phyloP scores from a whole-genome alignment of 30 jellyfish, hydroid and myxozoan genomes.

The Morbakka virulenta region DNA sequence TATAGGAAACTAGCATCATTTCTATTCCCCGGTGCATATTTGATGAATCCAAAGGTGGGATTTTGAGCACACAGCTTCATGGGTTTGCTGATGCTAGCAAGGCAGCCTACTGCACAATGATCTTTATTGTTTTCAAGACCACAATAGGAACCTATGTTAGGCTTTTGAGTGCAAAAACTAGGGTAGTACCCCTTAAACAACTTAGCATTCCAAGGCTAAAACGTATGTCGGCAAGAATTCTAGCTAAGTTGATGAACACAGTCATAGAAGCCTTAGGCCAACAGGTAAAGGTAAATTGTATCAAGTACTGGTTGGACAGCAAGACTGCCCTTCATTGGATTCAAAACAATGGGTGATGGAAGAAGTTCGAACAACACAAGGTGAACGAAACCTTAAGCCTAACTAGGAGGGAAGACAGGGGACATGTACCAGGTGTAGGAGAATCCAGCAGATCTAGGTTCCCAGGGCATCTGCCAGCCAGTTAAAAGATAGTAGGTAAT shows the following conservation, averaged over 20 bases:
- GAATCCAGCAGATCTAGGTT: conserved; percentile 65
- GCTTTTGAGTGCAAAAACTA: conserved; percentile 25
- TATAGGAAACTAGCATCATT: not conserved
- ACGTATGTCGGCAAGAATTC: conserved; percentile 45
- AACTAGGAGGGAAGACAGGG: conserved; percentile 37
- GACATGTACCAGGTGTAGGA: conserved; percentile 54
- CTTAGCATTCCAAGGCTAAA: conserved; percentile 41
- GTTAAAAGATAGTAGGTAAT: not conserved
- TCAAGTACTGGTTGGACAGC: conserved; percentile 47
- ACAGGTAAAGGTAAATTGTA: conserved; percentile 16
- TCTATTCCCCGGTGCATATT: conserved; percentile 19
- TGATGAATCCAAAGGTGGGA: conserved; percentile 18
- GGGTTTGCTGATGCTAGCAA: conserved; percentile 58
- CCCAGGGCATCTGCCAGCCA: conserved; percentile 46
- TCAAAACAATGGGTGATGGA: conserved; percentile 42
- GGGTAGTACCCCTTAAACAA: conserved; percentile 57
- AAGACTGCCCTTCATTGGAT: too few relatives aligned
- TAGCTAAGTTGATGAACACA: conserved; percentile 30
- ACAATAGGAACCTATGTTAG: conserved; percentile 10
- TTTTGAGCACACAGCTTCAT: conserved; percentile 26
- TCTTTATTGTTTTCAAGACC: conserved; percentile 5
- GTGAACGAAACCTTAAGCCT: conserved; percentile 37
- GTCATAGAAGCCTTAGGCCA: conserved; percentile 27
- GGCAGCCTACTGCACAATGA: conserved; percentile 6
- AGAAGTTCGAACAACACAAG: conserved; percentile 45